These are phyloP conservation scores for Emydura subglobosa DNA, from an alignment of 2,113 vertebrate species.

Conservation along the genomic window DNA sequence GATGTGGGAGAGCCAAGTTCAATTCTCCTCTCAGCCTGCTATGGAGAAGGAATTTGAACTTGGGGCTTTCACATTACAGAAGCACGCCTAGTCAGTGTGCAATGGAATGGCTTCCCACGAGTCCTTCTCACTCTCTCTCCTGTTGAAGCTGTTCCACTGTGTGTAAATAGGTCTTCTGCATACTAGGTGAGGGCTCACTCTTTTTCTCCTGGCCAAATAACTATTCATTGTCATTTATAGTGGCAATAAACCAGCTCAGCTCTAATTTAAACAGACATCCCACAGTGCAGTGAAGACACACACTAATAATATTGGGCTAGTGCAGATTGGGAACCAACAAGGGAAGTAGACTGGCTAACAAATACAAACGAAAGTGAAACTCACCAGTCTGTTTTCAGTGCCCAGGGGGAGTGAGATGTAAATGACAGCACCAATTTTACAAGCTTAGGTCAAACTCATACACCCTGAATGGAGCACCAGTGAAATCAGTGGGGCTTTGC, in stretches of 20 bases:
- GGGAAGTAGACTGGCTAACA: background rate
- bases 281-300: background rate
- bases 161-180: background rate
- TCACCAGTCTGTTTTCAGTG: background rate
- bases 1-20: background rate
- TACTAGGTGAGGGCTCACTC: background rate
- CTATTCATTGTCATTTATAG: background rate
- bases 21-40: background rate
- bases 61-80: background rate
- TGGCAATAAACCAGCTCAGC: background rate
- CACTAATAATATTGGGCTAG: background rate
- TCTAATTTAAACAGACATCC: background rate
- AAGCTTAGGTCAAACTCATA: background rate
- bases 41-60: background rate
- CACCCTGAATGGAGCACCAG: background rate
- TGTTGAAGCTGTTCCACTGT: background rate
- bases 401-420: constrained; percentile 1
- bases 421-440: background rate
- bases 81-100: background rate
- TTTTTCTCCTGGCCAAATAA: too few relatives aligned
- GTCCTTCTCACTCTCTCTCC: background rate
- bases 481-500: background rate
- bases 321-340: background rate
- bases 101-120: background rate
- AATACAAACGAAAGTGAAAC: background rate